Base-by-base conservation (phyloP, 2,888 invertebrate genomes). In the Diogma glabrata region DNA sequence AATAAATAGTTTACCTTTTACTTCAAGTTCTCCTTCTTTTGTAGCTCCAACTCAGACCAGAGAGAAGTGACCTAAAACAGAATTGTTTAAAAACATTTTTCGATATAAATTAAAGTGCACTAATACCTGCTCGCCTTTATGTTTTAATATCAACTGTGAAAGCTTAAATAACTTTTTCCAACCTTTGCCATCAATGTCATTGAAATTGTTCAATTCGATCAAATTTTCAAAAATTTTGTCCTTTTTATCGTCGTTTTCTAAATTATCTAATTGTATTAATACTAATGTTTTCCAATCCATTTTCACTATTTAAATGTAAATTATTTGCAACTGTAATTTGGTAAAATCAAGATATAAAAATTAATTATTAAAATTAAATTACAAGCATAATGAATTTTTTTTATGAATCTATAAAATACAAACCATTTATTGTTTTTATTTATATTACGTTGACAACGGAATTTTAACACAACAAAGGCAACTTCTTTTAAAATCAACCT, bases 101-200 rank as follows among this genome's bases (percentile, higher is more conserved):
- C 19, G 45, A 10, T 12, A 2, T 43, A 43, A 20, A 16, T 38
- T 33, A 33, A n/a, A 33, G 12, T 3, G 7, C 12, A 36, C 10
- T 14, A n/a, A 22, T 49, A 64, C 66, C 59, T 66, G 60, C 30
- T 64, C 60, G 9, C 65, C 67, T 55, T 70, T 69, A 55, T 63
- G 64, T 53, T 61, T 59, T 52, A 70, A 45, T 3, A 67, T 62
- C 20, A 60, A 60, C 55, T 69, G 53, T 7, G 66, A 61, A 14
- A 69, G 53, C n/a, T 65, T 63, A 45, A 69, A 58, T 17, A 65
- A 63, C 53, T 65, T 69, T 17, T 68, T 61, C 49, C 65, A 57
- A 22, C 63, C 64, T 54, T 64, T 65, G 51, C 63, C 64, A 16
- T 69, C 67, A 57, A 69, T 53, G 54, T 65, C 64, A 16, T 68